Percentiles rank a stretch among this genome's conserved stretches.
Conservation (phyloP, 2,113 vertebrate species). For the Nothocercus julius region DNA sequence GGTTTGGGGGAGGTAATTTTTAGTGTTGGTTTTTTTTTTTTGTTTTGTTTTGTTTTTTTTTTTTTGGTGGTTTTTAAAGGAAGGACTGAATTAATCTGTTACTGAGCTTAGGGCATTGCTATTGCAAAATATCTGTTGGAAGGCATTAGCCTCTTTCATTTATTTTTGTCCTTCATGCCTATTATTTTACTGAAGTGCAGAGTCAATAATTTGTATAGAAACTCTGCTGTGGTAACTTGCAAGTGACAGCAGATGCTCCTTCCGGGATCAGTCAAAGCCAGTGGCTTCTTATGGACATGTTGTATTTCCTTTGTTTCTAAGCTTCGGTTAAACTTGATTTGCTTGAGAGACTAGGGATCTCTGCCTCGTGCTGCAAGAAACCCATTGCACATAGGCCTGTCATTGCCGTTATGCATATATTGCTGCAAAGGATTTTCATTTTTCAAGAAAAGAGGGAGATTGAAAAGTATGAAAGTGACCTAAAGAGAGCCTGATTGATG, state of each 20-base stretch:
- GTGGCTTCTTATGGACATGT: not conserved
- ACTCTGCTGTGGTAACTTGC: not conserved
- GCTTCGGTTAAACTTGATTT: not conserved
- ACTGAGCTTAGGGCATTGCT: not conserved
- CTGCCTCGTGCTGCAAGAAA: not conserved
- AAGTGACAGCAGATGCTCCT: not conserved
- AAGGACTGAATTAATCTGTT: not conserved
- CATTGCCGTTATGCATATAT: not conserved
- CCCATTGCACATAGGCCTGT: accelerated
- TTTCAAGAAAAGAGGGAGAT: not conserved
- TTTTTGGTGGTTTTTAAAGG: not conserved
- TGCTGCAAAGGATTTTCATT: not conserved
- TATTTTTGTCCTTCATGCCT: not conserved
- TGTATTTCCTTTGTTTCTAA: not conserved
- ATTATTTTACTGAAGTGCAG: not conserved
- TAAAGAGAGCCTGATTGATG: not conserved
- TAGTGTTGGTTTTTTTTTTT: not conserved
- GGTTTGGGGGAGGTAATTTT: not conserved
- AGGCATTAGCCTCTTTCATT: not conserved
- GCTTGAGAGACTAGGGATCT: not conserved
- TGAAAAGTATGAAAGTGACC: not conserved
- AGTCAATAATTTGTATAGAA: not conserved
- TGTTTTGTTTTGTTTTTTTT: not conserved
- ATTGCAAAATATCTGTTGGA: not conserved
- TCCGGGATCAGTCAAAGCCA: not conserved